Base-by-base conservation (phyloP, 2,888 invertebrate genomes). In the Heliconius charithonia region DNA sequence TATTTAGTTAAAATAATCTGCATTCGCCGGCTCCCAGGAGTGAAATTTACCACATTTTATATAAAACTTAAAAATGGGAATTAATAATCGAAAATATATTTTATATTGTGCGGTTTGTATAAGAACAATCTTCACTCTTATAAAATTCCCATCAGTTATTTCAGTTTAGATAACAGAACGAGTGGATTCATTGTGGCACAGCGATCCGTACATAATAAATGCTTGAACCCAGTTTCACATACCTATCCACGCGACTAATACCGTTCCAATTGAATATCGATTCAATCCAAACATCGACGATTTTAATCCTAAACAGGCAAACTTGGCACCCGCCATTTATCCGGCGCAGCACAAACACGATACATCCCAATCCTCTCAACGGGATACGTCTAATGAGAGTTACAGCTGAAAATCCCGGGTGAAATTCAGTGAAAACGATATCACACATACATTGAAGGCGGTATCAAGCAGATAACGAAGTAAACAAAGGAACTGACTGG, bases 131-230 rank as follows among this genome's bases (percentile, higher is more conserved):
- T 74, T 75, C 71, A 25, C 65, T 70, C 51, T 74, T 75, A 69
- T 25, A 67, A 77, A 77, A 56, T 67, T 62, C 72, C 56, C 62
- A 76, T 71, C 72, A 81, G 80, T 73, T 81, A 81, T 80, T 76
- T 80, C 80, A 82, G 81, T 81, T 83, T 81, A 89, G 89, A 90
- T 90, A 91, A 90, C 86, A 86, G 85, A 85, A 89, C 83, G 84
- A 87, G 87, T 87, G 81, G 87, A 87, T 85, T 87, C 88, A 88
- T 88, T 90, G 87, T 89, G 84, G 76, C 79, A 77, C 80, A 78
- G 76, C 67, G 76, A 80, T 76, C 78, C 75, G 77, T 81, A 82
- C 82, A 82, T 77, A 83, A 87, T 85, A 62, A 74, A 79, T 75
- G 79, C 78, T 78, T 62, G 71, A 80, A 73, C 69, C 77, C 76